phyloP scores from a whole-genome alignment of 2,797 vertebrate species.

The Ispidina lecontei region DNA sequence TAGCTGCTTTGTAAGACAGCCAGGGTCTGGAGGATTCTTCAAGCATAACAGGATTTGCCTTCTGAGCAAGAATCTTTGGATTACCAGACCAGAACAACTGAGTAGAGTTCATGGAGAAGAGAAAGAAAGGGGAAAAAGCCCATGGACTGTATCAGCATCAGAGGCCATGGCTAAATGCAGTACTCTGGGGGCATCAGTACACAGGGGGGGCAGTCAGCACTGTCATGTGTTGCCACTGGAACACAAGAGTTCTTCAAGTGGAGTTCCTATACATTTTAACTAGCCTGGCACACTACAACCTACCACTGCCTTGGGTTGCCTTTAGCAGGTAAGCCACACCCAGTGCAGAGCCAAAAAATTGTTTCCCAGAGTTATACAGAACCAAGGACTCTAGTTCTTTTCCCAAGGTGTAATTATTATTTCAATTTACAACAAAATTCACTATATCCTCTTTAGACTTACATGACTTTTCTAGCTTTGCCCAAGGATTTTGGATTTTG shows the following conservation, averaged over 20 bases:
- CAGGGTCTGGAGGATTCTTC: constrained; percentile 21
- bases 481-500: not conserved
- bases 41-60: constrained; percentile 42
- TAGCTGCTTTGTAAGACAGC: constrained; percentile 20
- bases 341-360: not conserved
- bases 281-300: not conserved
- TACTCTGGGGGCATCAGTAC: not conserved
- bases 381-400: not conserved
- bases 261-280: not conserved
- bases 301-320: not conserved
- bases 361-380: not conserved
- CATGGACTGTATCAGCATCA: not conserved
- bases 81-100: constrained; percentile 24
- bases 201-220: not conserved
- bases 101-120: constrained; percentile 16
- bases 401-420: not conserved
- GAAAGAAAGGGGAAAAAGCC: not conserved
- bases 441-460: not conserved
- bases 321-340: not conserved
- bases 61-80: constrained; percentile 40
- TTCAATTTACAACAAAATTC: not conserved
- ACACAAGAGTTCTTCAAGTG: not conserved
- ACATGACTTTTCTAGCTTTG: not conserved
- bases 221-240: not conserved
- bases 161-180: not conserved